Base-by-base conservation (phyloP, 2,888 invertebrate genomes). In the Saturnia japonica region DNA sequence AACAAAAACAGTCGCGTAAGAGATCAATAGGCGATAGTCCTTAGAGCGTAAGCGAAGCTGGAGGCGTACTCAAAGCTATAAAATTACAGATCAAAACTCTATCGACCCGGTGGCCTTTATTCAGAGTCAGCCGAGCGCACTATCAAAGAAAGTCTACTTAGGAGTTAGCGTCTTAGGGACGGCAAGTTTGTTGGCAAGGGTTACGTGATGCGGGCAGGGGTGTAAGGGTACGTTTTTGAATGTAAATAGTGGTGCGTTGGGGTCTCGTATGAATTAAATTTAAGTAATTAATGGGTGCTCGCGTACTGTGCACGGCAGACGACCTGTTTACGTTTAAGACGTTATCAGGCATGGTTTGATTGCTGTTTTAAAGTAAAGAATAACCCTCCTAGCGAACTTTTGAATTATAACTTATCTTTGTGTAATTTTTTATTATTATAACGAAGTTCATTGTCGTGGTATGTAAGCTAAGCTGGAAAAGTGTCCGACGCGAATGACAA, bases 71-170 rank as follows among this genome's bases (percentile, higher is more conserved):
- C 91, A 91, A 90, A 90, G 91, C 91, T 92, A 93, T 94, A 94
- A 93, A 93, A 94, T 94, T 93, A 93, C 92, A 93, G 93, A 93
- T 94, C 93, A 93, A 87, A 90, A 91, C 90, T 91, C 90, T 88
- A 91, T 93, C 92, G 91, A 92, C 90, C 93, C 88, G 82, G 84
- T 91, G 90, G 87, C 90, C 93, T 92, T 93, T 93, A 93, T 93
- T 89, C 90, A 80, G 80, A 89, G 84, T 84, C 91, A 90, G 81
- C 90, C 87, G 88, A 91, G 93, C 93, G 93, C 85, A 92, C 93
- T 94, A 94, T 94, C 93, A 93, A 94, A 94, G 94, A 93, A 93
- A 91, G 86, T 91, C 90, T 89, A 85, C 93, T 93, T 91, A 85
- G 91, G 89, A 93, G 92, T 92, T 92, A 86, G 85, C 92, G 90